These are phyloP conservation scores for Zaprionus bogoriensis DNA, from an alignment of 2,888 invertebrate genomes.

Conservation along the genomic window DNA sequence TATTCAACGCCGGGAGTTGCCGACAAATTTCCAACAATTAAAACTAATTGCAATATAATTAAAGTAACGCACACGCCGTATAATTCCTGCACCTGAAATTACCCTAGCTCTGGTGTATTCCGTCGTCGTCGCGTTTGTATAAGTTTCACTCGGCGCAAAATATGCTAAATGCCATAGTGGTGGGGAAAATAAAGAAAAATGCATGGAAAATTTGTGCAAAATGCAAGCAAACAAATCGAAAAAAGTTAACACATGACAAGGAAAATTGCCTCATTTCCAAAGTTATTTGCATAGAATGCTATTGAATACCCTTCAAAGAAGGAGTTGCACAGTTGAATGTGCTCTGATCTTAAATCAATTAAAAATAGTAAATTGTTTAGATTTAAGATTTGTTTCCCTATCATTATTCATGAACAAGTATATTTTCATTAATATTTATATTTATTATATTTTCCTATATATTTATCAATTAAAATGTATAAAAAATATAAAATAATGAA, in stretches of 20 bases:
- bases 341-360: neutral
- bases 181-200: no score
- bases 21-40: slow-evolving; percentile 46
- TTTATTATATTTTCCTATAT: no score
- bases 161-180: no score
- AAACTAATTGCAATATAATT: slow-evolving; percentile 44
- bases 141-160: slow-evolving; percentile 18
- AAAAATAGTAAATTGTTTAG: neutral
- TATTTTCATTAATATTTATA: no score
- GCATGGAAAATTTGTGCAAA: slow-evolving; percentile 21
- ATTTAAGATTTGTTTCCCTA: neutral
- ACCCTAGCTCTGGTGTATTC: slow-evolving; percentile 25
- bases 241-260: slow-evolving; percentile 15
- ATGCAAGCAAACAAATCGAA: slow-evolving; percentile 27
- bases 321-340: neutral
- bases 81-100: neutral
- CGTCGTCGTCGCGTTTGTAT: slow-evolving; percentile 5
- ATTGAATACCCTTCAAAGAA: slow-evolving; percentile 12
- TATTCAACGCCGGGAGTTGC: slow-evolving; percentile 41
- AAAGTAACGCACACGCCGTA: slow-evolving; percentile 2
- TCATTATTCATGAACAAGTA: neutral
- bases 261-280: slow-evolving; percentile 1
- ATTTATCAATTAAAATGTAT: no score
- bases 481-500: no score
- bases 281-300: neutral